Evolutionary conservation across 2,888 invertebrate genomes (phyloP).

Genomic region (Thyatira batis): DNA sequence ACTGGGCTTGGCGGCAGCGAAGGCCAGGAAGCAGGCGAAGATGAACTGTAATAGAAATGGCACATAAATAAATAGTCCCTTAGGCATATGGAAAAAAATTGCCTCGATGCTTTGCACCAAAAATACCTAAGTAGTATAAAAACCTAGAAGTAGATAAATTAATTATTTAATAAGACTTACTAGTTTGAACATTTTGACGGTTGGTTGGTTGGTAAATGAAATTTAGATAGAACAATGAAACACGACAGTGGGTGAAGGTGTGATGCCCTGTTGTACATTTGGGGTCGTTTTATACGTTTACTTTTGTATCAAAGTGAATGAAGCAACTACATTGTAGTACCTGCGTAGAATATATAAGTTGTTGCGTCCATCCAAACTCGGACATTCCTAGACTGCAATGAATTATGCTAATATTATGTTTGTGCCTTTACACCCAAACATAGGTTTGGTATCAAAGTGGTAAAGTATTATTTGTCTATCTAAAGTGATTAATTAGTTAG

Average conservation of each 20-base stretch:
- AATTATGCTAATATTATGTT: conserved; percentile 1
- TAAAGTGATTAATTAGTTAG: no score
- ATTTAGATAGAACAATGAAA: conserved; percentile 12
- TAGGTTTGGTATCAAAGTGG: no score
- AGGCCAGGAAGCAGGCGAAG: conserved; percentile 52
- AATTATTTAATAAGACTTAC: conserved; percentile 47
- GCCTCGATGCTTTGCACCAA: not conserved
- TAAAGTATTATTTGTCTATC: no score
- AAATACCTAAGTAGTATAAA: no score
- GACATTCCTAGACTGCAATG: conserved; percentile 8
- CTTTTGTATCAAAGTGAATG: conserved; percentile 36
- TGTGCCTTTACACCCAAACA: no score
- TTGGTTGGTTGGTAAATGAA: conserved; percentile 13
- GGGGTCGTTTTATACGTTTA: conserved; percentile 39
- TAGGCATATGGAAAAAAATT: no score
- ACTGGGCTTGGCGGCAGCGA: conserved; percentile 47
- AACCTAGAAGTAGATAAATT: no score
- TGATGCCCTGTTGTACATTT: conserved; percentile 19
- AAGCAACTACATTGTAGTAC: conserved; percentile 45
- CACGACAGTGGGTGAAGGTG: conserved; percentile 16
- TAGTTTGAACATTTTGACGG: conserved; percentile 67
- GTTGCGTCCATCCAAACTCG: conserved; percentile 9
- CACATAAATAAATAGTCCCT: conserved; percentile 4
- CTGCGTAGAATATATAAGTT: conserved; percentile 47
- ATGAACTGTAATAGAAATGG: conserved; percentile 47